A percentile compares a stretch with the other conserved stretches of the same genome.
phyloP scores from a whole-genome alignment of 2,888 invertebrate genomes.

The Mesodorylaimus sp. region DNA sequence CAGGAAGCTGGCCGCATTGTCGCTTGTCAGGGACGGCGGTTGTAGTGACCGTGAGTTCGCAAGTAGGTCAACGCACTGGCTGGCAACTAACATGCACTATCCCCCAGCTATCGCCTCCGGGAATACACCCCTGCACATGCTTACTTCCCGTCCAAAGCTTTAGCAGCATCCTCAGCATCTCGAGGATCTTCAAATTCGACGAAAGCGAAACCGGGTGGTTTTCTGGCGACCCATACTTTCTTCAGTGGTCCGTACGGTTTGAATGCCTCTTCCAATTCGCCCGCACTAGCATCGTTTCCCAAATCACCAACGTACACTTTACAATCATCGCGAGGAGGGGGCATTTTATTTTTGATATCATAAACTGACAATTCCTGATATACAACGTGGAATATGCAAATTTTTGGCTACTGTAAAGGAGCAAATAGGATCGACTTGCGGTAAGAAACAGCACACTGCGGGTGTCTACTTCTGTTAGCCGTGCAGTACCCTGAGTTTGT shows the following conservation, averaged over 20 bases:
- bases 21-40: too few relatives aligned
- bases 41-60: too few relatives aligned
- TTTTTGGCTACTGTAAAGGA: too few relatives aligned
- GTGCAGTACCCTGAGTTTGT: too few relatives aligned
- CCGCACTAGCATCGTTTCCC: constrained; percentile 67
- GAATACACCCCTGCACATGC: too few relatives aligned
- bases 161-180: constrained; percentile 39
- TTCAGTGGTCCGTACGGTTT: constrained; percentile 63
- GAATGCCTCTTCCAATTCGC: constrained; percentile 64
- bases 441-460: too few relatives aligned
- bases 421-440: too few relatives aligned
- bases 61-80: too few relatives aligned
- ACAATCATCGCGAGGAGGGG: constrained; percentile 65
- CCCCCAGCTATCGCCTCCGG: neutral
- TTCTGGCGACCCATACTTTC: constrained; percentile 76
- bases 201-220: constrained; percentile 50
- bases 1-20: too few relatives aligned
- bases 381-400: too few relatives aligned
- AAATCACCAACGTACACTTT: constrained; percentile 77
- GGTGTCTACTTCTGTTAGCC: too few relatives aligned
- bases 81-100: neutral
- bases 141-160: constrained; percentile 40
- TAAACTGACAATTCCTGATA: too few relatives aligned
- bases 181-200: constrained; percentile 46
- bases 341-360: constrained; percentile 7